These are phyloP conservation scores for Cyanoramphus novaezelandiae DNA, from an alignment of 2,113 vertebrate species.

Conservation along the genomic window DNA sequence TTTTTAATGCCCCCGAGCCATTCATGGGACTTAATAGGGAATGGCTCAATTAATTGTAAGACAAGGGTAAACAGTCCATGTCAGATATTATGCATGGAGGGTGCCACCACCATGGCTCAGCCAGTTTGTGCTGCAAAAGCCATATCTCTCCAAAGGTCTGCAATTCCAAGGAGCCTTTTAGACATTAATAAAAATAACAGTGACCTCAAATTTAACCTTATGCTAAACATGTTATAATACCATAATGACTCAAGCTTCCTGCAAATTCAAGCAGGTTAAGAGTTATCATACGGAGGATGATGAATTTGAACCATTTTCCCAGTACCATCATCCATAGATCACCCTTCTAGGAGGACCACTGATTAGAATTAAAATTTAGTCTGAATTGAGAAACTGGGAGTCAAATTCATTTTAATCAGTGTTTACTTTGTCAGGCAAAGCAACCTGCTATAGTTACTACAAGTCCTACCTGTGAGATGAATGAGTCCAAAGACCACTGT, in stretches of 20 bases:
- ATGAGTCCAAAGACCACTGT: not conserved
- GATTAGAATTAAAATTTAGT: not conserved
- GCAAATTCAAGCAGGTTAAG: not conserved
- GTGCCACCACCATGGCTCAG: not conserved
- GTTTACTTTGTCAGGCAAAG: not conserved
- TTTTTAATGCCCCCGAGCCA: constrained; percentile 18
- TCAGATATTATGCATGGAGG: not conserved
- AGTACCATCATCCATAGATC: not conserved
- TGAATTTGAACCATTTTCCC: not conserved
- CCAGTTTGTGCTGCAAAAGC: not conserved
- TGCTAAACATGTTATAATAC: not conserved
- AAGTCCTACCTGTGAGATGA: not conserved
- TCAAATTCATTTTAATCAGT: not conserved
- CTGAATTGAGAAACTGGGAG: not conserved
- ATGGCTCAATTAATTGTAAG: not conserved
- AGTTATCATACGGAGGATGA: not conserved
- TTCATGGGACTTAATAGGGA: not conserved
- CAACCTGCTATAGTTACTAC: not conserved
- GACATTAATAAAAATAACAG: not conserved
- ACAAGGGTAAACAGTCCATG: not conserved
- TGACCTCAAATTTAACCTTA: not conserved
- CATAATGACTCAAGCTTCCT: not conserved
- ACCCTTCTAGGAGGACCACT: not conserved
- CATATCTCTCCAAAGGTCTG: not conserved
- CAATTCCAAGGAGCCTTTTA: not conserved